A percentile compares a stretch with the other conserved stretches of the same genome.
These are phyloP conservation scores for Sylvilagus floridanus DNA, from an alignment of 2,797 vertebrate species.

Conservation along the genomic window DNA sequence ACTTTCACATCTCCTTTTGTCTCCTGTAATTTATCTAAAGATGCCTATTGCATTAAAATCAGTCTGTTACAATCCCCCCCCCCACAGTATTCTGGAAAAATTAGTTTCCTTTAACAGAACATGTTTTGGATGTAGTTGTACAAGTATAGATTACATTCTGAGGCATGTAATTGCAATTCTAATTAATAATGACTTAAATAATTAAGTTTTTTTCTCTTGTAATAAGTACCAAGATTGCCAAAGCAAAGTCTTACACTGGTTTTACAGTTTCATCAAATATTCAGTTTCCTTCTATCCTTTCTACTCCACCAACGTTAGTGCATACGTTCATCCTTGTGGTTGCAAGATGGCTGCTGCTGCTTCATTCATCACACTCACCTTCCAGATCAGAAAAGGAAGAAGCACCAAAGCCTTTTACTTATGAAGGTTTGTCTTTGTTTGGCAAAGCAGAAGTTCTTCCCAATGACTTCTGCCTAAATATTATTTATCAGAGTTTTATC, in stretches of 20 bases:
- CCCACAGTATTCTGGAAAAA: not conserved
- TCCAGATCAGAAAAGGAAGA: not conserved
- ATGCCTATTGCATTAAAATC: not conserved
- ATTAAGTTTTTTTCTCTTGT: not conserved
- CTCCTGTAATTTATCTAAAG: not conserved
- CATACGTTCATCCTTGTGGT: not conserved
- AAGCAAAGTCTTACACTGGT: not conserved
- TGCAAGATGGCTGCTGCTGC: not conserved
- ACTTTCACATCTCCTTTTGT: not conserved
- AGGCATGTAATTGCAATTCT: not conserved
- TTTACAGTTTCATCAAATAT: not conserved
- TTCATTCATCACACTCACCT: not conserved
- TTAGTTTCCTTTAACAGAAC: not conserved
- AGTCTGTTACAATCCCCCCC: not conserved
- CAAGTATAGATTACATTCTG: not conserved
- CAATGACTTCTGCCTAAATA: not conserved
- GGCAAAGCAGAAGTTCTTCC: not conserved
- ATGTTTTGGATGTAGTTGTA: not conserved
- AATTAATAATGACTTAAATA: conserved; percentile 5
- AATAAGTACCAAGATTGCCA: not conserved
- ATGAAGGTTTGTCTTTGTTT: not conserved
- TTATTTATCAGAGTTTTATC: not conserved
- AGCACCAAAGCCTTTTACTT: not conserved
- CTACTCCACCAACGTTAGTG: not conserved
- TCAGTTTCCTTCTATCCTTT: not conserved